These are phyloP conservation scores for Xylocopa sonorina DNA, from an alignment of 1,140 invertebrate species.

Conservation along the genomic window DNA sequence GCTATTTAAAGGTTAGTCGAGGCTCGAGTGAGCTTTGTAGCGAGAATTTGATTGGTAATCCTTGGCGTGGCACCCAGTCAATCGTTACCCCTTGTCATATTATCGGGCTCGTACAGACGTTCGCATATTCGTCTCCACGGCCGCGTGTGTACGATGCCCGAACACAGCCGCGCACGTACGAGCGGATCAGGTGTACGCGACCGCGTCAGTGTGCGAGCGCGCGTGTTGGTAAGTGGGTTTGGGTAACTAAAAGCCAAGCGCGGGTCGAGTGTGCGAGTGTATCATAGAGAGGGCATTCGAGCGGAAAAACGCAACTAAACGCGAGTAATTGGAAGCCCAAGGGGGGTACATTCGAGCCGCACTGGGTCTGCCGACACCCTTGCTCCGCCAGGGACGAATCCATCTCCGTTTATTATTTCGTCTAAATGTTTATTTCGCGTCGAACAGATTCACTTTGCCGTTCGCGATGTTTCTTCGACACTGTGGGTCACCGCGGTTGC, in stretches of 20 bases:
- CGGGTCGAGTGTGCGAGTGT: conserved; percentile 77
- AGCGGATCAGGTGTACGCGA: conserved; percentile 56
- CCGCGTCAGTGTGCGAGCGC: conserved; percentile 33
- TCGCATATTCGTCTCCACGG: conserved; percentile 13
- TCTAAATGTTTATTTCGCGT: conserved; percentile 19
- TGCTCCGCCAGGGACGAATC: conserved; percentile 59
- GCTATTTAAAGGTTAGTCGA: conserved; percentile 25
- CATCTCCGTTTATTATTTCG: conserved; percentile 46
- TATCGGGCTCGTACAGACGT: conserved; percentile 37
- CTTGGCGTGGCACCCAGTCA: conserved; percentile 57
- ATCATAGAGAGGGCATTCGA: conserved; percentile 80
- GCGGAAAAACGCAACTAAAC: conserved; percentile 82
- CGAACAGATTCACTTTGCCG: neutral
- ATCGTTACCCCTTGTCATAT: conserved; percentile 63
- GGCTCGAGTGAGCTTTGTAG: conserved; percentile 42
- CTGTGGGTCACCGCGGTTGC: neutral
- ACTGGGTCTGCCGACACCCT: conserved; percentile 58
- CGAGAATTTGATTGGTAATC: conserved; percentile 62
- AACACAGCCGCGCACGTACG: neutral
- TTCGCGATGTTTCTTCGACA: neutral
- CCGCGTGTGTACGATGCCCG: neutral
- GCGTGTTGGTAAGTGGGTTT: conserved; percentile 75
- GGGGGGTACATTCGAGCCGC: conserved; percentile 56
- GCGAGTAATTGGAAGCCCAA: conserved; percentile 80
- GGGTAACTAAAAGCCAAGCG: conserved; percentile 79